phyloP scores from a whole-genome alignment of 2,113 vertebrate genomes.

The Irena cyanogastra region DNA sequence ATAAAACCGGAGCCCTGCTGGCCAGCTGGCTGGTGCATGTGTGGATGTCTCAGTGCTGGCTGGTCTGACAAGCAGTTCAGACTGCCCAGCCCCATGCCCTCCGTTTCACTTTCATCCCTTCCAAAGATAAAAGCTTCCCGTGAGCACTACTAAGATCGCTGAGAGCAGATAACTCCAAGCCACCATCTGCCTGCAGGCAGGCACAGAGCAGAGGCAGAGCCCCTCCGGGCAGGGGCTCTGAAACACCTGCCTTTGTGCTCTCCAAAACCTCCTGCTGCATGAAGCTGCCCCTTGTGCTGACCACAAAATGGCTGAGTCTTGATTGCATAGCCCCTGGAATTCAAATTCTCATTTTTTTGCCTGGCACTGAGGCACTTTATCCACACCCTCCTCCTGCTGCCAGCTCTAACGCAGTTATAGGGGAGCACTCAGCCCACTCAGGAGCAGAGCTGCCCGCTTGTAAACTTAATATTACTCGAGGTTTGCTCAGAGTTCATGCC shows the following conservation, averaged over 20 bases:
- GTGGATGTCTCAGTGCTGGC: not conserved
- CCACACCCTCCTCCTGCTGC: not conserved
- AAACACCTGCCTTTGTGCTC: not conserved
- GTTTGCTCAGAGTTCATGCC: constrained; percentile 11
- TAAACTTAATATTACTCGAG: not conserved
- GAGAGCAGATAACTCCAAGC: not conserved
- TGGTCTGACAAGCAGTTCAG: not conserved
- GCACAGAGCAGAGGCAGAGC: not conserved
- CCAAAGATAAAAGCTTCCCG: not conserved
- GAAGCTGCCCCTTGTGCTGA: not conserved
- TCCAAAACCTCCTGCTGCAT: not conserved
- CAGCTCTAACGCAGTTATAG: not conserved
- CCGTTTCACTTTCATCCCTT: not conserved
- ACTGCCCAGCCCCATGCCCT: not conserved
- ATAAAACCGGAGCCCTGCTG: not conserved
- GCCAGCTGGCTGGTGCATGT: not conserved
- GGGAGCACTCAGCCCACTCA: not conserved
- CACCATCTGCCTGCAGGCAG: not conserved
- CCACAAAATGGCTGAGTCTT: not conserved
- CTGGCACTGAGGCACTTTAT: not conserved
- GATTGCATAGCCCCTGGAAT: not conserved
- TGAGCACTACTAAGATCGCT: fast-evolving
- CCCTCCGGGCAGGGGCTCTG: not conserved
- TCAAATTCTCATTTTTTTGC: not conserved
- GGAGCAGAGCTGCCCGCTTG: not conserved